A percentile compares a stretch with the other conserved stretches of the same genome.
Conservation (phyloP, 1,140 invertebrate genomes). For the Metopolophium dirhodum region DNA sequence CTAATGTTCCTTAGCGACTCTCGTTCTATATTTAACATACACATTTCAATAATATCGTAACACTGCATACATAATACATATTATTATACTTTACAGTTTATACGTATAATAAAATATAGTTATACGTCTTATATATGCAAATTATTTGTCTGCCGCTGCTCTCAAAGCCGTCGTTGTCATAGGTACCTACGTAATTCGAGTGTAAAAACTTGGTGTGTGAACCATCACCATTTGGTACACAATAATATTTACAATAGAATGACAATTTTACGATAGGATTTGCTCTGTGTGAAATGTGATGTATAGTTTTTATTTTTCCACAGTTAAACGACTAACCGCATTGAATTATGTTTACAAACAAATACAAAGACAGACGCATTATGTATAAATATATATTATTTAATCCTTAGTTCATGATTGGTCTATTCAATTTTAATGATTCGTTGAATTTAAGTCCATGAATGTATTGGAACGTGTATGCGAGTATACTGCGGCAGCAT, state of each 20-base stretch:
- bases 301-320: neutral
- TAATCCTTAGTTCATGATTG: neutral
- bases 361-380: too few relatives aligned
- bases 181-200: neutral
- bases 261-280: neutral
- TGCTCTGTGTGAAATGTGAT: neutral
- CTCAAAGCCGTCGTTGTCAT: too few relatives aligned
- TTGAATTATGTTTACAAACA: too few relatives aligned
- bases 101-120: neutral
- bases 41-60: neutral
- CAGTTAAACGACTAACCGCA: neutral
- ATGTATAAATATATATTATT: neutral
- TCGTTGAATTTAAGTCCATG: neutral
- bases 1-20: neutral
- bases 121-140: neutral
- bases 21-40: neutral
- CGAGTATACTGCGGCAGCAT: too few relatives aligned
- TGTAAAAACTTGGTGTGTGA: neutral
- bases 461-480: too few relatives aligned
- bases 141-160: neutral
- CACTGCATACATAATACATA: neutral
- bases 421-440: neutral
- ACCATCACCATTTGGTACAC: neutral
- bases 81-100: neutral
- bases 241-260: neutral